These are phyloP conservation scores for Lacanobia oleracea DNA, from an alignment of 2,888 invertebrate genomes.

Conservation along the genomic window DNA sequence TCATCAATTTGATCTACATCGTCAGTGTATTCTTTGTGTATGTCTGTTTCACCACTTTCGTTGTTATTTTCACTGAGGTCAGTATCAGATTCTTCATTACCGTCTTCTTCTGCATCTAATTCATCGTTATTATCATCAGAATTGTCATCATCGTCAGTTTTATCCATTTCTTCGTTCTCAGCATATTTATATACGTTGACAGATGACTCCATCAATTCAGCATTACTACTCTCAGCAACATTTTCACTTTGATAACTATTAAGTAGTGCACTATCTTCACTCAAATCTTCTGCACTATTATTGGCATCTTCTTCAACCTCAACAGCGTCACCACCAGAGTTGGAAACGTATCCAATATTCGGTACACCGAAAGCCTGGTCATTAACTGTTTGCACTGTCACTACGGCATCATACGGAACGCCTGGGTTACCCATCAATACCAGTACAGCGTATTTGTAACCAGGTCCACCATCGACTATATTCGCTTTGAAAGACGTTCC, in stretches of 20 bases:
- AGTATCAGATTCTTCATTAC: slow-evolving; percentile 30
- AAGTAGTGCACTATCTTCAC: slow-evolving; percentile 72
- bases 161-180: slow-evolving; percentile 68
- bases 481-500: slow-evolving; percentile 85
- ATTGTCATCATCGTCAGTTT: slow-evolving; percentile 54
- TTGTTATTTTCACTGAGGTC: slow-evolving; percentile 20
- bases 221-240: slow-evolving; percentile 62
- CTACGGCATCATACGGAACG: slow-evolving; percentile 81
- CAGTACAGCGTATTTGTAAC: slow-evolving; percentile 84
- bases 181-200: slow-evolving; percentile 76
- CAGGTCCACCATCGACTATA: slow-evolving; percentile 86
- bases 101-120: slow-evolving; percentile 46
- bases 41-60: slow-evolving; percentile 55
- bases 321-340: slow-evolving; percentile 46
- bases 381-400: slow-evolving; percentile 81
- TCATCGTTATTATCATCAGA: slow-evolving; percentile 35
- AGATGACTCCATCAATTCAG: slow-evolving; percentile 77
- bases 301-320: slow-evolving; percentile 66
- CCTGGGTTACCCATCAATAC: slow-evolving; percentile 83
- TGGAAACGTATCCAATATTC: slow-evolving; percentile 53
- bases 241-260: slow-evolving; percentile 62
- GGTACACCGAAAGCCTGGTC: slow-evolving; percentile 53
- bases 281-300: slow-evolving; percentile 73
- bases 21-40: slow-evolving; percentile 62
- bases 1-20: slow-evolving; percentile 61